Percentiles rank a stretch among this genome's conserved stretches.
Conservation (phyloP, 35 echinoderm and acorn worm genomes). For the Acanthaster planci region DNA sequence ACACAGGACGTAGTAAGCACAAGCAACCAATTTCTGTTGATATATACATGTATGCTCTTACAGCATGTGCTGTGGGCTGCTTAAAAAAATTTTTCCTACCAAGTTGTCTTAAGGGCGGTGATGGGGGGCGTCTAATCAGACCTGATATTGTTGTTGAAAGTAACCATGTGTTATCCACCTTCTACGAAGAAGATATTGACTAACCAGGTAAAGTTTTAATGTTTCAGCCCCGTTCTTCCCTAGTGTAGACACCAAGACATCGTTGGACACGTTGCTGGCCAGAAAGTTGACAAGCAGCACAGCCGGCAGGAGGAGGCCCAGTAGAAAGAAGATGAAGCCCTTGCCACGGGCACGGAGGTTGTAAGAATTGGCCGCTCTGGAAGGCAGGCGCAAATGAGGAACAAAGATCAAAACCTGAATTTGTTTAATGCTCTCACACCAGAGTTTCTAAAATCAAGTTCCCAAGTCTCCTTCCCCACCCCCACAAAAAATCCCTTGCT, state of each 20-base stretch:
- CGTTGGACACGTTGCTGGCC: constrained; percentile 67
- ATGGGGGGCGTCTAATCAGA: too few species aligned
- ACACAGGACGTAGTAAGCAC: too few species aligned
- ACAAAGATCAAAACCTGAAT: not conserved
- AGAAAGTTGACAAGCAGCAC: constrained; percentile 77
- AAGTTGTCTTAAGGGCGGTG: too few species aligned
- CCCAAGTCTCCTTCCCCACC: too few species aligned
- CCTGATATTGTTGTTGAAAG: too few species aligned
- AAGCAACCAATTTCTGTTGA: too few species aligned
- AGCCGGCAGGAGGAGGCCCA: constrained; percentile 72
- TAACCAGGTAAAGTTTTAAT: constrained; percentile 77
- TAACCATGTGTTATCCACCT: too few species aligned
- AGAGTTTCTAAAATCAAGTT: not conserved
- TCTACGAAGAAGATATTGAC: not conserved
- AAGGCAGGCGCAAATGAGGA: not conserved
- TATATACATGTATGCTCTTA: too few species aligned
- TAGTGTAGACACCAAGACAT: constrained; percentile 49
- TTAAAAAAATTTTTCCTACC: too few species aligned
- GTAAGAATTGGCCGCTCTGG: constrained; percentile 74
- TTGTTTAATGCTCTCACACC: not conserved
- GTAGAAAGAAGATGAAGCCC: constrained; percentile 61
- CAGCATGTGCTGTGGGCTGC: too few species aligned
- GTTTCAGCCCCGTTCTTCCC: constrained; percentile 54
- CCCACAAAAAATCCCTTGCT: too few species aligned
- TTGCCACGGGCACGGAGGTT: constrained; percentile 80